Evolutionary conservation across 2,113 vertebrate species (phyloP).

Genomic region (Lepisosteus osseus): DNA sequence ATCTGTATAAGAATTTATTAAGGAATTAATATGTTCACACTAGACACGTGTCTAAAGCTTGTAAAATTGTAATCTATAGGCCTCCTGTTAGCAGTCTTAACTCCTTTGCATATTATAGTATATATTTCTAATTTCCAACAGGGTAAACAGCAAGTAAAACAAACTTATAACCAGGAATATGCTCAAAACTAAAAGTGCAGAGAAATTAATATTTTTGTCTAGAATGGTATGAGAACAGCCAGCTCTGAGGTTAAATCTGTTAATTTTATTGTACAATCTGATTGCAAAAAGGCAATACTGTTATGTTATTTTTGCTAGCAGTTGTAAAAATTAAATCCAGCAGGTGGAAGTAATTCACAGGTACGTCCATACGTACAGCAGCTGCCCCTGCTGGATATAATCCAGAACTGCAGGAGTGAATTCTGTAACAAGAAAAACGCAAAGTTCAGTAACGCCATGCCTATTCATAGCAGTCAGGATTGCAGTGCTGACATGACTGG

Average conservation of each 20-base stretch:
- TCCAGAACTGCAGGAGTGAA: conserved; percentile 1
- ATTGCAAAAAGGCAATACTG: neutral
- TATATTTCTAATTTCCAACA: no score
- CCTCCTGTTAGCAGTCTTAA: no score
- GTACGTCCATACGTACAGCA: conserved; percentile 6
- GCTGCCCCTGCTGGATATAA: neutral
- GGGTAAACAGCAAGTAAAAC: no score
- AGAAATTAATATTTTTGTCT: no score
- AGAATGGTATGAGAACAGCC: neutral
- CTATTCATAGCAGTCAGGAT: neutral
- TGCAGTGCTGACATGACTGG: no score
- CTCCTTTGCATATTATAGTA: no score
- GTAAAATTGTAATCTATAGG: no score
- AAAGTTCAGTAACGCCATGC: neutral
- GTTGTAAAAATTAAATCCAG: neutral
- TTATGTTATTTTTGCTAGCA: neutral
- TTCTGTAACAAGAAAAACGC: neutral
- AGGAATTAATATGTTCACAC: no score
- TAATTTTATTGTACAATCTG: neutral
- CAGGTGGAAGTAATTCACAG: neutral
- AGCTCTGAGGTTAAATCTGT: neutral
- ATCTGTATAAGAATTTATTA: no score
- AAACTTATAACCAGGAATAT: no score
- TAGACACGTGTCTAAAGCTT: no score
- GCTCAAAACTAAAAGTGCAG: no score